Evolutionary conservation across 2,797 vertebrate species (phyloP), one percentile per base, ranked within the genome.

Genomic region (Sebastes matsubarae): DNA sequence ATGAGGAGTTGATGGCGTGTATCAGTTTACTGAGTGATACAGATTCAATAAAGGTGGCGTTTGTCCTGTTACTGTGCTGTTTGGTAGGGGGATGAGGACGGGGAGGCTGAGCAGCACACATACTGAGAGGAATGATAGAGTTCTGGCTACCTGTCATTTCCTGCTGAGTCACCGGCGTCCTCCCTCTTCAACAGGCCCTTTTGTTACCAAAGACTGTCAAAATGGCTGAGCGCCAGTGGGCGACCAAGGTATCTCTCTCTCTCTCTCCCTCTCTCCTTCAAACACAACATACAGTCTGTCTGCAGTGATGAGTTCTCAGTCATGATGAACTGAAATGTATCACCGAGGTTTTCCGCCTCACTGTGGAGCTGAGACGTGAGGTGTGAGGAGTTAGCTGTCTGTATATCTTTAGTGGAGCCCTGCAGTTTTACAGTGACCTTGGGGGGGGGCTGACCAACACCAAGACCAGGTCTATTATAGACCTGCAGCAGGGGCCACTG

Each of bases 81-180:
- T 60, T 52, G 25, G 25, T 46, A 42, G 13, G 38, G 38, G 38
- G 32, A 2, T 29, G 22, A 10, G 18, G 54, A 55, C 5, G 2
- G 22, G 29, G 68, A 70, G 68, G 30, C 46, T 79, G 70, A 63
- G 24, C 4, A 12, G 25, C n/a, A 61, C 52, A 12, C 67, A 27
- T n/a, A 16, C 52, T 34, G 32, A 71, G 20, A 65, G 5, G 24
- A 71, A 71, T 75, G 70, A 67, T 38, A 58, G 29, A 24, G 64
- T 57, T 70, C 36, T 71, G 52, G 50, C 60, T 80, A 75, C 78
- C 74, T 87, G 72, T 70, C 32, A 67, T 61, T 86, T 89, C 50
- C 67, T 90, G 92, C 89, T 90, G 89, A 91, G 86, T 89, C 90
- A 92, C 77, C 24, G 59, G 6, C 38, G 3, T 18, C 71, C 69